These are phyloP conservation scores for Diplodus sargus DNA, from an alignment of 2,797 vertebrate genomes.

Conservation along the genomic window DNA sequence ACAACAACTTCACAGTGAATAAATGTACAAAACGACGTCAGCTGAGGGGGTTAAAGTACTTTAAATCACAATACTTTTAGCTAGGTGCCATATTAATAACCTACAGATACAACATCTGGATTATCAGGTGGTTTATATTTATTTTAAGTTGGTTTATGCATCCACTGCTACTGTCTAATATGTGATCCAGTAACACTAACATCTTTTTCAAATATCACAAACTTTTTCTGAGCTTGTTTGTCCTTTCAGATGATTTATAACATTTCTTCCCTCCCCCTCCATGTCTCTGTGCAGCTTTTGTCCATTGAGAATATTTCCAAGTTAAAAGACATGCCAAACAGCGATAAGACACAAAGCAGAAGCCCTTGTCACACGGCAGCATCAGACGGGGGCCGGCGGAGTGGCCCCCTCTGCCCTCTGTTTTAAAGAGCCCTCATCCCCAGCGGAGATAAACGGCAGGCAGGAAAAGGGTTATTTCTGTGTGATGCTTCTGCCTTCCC, in stretches of 20 bases:
- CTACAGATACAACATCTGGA: too few species aligned
- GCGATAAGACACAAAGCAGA: conserved; percentile 77
- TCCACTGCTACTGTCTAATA: neutral
- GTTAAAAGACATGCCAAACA: conserved; percentile 73
- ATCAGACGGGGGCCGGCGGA: conserved; percentile 64
- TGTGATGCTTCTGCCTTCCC: conserved; percentile 71
- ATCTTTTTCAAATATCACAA: conserved; percentile 21
- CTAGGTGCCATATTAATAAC: too few species aligned
- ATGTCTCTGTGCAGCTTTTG: conserved; percentile 30
- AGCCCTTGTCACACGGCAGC: conserved; percentile 62
- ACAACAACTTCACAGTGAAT: too few species aligned
- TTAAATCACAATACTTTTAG: too few species aligned
- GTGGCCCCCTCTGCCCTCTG: conserved; percentile 68
- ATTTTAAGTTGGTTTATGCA: too few species aligned
- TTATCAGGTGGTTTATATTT: too few species aligned
- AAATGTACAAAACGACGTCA: too few species aligned
- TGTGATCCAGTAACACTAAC: neutral
- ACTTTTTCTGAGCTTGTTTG: neutral
- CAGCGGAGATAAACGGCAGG: conserved; percentile 70
- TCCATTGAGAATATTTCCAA: conserved; percentile 51
- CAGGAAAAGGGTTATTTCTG: conserved; percentile 78
- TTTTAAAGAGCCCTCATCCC: conserved; percentile 72
- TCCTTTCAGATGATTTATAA: conserved; percentile 3
- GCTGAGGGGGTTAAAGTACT: too few species aligned
- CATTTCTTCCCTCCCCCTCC: too few species aligned